These are phyloP conservation scores for Tricholauxania praeusta DNA, from an alignment of 2,888 invertebrate genomes.

Conservation along the genomic window DNA sequence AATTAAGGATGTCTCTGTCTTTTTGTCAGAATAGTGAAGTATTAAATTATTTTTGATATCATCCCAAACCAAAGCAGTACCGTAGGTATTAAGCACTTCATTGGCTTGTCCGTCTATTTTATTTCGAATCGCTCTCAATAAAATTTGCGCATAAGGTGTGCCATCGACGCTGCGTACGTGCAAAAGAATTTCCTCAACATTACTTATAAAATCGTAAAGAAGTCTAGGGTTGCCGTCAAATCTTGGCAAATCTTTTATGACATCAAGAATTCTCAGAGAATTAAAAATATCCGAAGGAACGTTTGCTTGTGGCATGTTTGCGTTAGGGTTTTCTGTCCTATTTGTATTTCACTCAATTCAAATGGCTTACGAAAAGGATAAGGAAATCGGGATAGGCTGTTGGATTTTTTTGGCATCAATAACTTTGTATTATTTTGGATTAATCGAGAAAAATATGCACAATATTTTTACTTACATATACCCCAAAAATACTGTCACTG, in stretches of 20 bases:
- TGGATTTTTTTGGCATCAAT: too few species aligned
- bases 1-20: constrained; percentile 41
- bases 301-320: too few species aligned
- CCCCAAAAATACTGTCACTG: too few species aligned
- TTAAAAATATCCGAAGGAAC: too few species aligned
- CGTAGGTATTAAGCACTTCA: constrained; percentile 46
- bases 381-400: too few species aligned
- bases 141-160: constrained; percentile 38
- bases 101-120: constrained; percentile 45
- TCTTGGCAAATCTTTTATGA: constrained; percentile 44
- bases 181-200: constrained; percentile 42
- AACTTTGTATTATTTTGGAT: too few species aligned
- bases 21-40: constrained; percentile 44
- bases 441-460: too few species aligned
- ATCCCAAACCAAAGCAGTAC: constrained; percentile 42
- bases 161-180: constrained; percentile 32
- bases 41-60: constrained; percentile 43
- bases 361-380: too few species aligned
- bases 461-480: too few species aligned
- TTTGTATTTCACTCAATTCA: too few species aligned
- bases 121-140: constrained; percentile 43
- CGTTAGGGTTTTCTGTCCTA: too few species aligned
- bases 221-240: constrained; percentile 24
- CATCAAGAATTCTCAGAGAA: constrained; percentile 38
- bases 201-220: constrained; percentile 41